Evolutionary conservation across 2,113 vertebrate genomes (phyloP), one percentile per base, ranked within the genome.

Genomic region (Mirza zaza): DNA sequence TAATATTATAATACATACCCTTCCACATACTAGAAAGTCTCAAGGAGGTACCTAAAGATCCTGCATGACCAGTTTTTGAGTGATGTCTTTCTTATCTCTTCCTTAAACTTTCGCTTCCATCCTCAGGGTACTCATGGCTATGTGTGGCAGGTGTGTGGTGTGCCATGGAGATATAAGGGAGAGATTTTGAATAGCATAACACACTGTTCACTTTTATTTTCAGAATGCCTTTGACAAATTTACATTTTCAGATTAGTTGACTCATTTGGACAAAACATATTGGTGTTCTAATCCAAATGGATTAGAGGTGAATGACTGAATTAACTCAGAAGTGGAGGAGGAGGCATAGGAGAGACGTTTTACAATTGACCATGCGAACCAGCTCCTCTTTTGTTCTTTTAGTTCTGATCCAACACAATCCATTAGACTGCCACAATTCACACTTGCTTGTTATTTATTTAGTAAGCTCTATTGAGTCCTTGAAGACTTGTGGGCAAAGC

Each of bases 381-480:
- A 52, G 6, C 15, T 65, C 50, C 27, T n/a, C n/a, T 29, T 25
- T 32, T 68, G 45, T 23, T 2, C 50, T 83, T 82, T 95, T 42
- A 65, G 34, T 86, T 97, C 59, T 87, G 80, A 81, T 90, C 25
- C 25, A 92, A 15, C 76, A 48, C 34, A 87, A 52, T 81, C 93
- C 71, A 71, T 93, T 95, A 88, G 48, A 86, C 27, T 63, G 79
- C 48, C 52, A 61, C 83, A 95, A 57, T 71, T 93, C 87, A 91
- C 65, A 94, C 79, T 82, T 76, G 61, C 71, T 77, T 94, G 52
- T 63, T 93, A 87, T 91, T 91, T 93, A 92, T 96, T 95, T 87
- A 90, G 82, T 81, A 70, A 97, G 57, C 34, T 83, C 77, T 83
- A 50, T 68, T 61, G 81, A 96, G 63, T 94, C 61, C 79, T 92